These are phyloP conservation scores for Psilopogon haemacephalus DNA, from an alignment of 2,113 vertebrate genomes.

Conservation along the genomic window DNA sequence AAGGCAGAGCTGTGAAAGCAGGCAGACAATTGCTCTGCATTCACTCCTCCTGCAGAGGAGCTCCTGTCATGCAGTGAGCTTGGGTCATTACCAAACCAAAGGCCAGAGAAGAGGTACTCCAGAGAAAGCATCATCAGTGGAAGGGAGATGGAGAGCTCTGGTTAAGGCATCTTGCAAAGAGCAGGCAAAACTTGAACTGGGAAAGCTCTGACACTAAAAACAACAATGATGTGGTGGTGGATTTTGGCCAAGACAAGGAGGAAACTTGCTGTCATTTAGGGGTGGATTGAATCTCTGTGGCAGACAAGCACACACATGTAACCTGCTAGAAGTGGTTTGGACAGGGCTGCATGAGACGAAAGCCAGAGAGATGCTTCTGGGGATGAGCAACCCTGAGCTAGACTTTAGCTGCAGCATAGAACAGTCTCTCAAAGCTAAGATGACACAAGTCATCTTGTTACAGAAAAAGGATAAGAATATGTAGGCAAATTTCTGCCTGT, in stretches of 20 bases:
- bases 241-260: background rate
- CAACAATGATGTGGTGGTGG: accelerated
- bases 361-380: background rate
- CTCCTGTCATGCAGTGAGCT: background rate
- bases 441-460: background rate
- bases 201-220: background rate
- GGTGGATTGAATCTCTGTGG: background rate
- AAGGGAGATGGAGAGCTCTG: background rate
- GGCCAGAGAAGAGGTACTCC: background rate
- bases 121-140: background rate
- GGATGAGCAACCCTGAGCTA: background rate
- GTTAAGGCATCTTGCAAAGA: background rate
- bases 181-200: background rate
- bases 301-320: background rate
- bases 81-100: background rate
- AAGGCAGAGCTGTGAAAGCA: background rate
- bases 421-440: background rate
- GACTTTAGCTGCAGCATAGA: background rate
- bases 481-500: background rate
- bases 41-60: accelerated
- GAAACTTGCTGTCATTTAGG: background rate
- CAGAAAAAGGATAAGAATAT: background rate
- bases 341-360: background rate
- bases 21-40: background rate
- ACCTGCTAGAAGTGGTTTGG: background rate